Conservation (phyloP, 2,888 invertebrate species). For the Xestia sexstrigata region DNA sequence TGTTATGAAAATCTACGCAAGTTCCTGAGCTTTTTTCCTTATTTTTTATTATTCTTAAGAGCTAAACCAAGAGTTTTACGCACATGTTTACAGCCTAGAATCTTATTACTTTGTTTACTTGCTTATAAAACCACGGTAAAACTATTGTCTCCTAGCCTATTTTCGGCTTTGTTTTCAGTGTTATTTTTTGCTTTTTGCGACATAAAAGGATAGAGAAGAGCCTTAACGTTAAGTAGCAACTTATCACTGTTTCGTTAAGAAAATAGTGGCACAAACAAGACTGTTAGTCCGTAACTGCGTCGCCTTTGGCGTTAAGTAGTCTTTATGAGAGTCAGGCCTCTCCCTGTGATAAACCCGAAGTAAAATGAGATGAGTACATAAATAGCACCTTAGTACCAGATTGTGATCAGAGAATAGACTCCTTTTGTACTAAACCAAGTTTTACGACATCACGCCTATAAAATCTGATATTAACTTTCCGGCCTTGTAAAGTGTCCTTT, state of each 20-base stretch:
- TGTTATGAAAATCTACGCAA: constrained; percentile 22
- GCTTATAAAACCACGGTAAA: constrained; percentile 46
- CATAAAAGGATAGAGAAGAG: constrained; percentile 59
- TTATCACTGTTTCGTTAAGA: constrained; percentile 73
- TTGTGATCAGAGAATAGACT: constrained; percentile 67
- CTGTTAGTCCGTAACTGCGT: constrained; percentile 74
- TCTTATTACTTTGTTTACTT: constrained; percentile 65
- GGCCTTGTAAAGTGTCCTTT: constrained; percentile 54
- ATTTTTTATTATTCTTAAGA: constrained; percentile 17
- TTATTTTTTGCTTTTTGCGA: constrained; percentile 47
- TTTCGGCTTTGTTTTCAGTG: constrained; percentile 24
- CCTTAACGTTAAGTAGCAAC: constrained; percentile 41
- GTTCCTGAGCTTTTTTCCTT: constrained; percentile 1
- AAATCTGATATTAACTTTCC: constrained; percentile 62
- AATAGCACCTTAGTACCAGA: constrained; percentile 66
- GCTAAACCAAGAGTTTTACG: constrained; percentile 40
- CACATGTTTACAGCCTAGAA: constrained; percentile 42
- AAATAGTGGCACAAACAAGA: constrained; percentile 79
- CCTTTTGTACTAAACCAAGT: constrained; percentile 57
- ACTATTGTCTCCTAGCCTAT: constrained; percentile 39
- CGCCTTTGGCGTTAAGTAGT: constrained; percentile 71
- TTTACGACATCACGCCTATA: constrained; percentile 62
- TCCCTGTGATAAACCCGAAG: constrained; percentile 65
- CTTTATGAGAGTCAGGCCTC: constrained; percentile 67
- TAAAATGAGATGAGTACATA: constrained; percentile 66